phyloP scores from a whole-genome alignment of 2,797 vertebrate species.

The Mormyrops attenuatus region DNA sequence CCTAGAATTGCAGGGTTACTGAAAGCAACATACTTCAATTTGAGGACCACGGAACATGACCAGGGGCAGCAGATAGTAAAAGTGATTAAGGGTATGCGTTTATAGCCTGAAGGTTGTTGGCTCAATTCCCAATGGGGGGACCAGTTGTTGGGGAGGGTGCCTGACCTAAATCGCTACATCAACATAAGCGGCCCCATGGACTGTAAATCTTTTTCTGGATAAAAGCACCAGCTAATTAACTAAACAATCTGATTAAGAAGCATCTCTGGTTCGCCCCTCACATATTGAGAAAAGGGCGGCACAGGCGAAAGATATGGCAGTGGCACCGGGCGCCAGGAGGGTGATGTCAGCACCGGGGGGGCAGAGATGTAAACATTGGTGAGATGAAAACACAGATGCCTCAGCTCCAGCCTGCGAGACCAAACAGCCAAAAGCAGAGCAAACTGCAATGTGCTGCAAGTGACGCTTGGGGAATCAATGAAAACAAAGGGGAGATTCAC shows the following conservation, averaged over 20 bases:
- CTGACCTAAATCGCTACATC: background rate
- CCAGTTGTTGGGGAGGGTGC: background rate
- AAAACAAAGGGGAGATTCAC: background rate
- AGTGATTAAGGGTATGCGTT: background rate
- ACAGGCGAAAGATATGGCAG: background rate
- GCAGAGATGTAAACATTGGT: background rate
- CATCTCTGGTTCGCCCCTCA: background rate
- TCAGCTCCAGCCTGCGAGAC: background rate
- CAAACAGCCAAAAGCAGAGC: background rate
- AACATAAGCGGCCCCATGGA: background rate
- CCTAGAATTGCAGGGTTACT: background rate
- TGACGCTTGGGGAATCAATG: background rate
- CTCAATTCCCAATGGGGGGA: background rate
- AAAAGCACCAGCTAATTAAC: background rate
- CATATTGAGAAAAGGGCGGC: background rate
- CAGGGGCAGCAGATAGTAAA: background rate
- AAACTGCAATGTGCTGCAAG: background rate
- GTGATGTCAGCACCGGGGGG: background rate
- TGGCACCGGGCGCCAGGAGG: background rate
- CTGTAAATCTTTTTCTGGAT: background rate
- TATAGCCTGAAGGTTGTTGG: background rate
- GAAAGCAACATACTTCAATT: background rate
- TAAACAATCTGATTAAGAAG: background rate
- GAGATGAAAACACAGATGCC: background rate
- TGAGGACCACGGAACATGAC: background rate